Evolutionary conservation across 2,888 invertebrate genomes (phyloP).

Genomic region (Blera fallax): DNA sequence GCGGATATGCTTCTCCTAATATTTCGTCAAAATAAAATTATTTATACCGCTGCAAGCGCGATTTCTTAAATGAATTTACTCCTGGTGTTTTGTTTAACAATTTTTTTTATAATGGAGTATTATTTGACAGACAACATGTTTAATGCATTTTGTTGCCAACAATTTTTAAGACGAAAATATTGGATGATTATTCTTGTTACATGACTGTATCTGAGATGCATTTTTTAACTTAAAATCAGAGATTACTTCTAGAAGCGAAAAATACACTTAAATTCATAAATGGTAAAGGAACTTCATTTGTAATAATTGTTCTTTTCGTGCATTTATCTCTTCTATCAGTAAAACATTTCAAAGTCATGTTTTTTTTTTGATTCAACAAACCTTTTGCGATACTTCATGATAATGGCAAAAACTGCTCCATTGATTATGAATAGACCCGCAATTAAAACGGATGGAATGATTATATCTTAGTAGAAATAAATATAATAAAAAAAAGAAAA

Average conservation of each 20-base stretch:
- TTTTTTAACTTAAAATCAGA: neutral
- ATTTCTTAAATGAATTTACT: no score
- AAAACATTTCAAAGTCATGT: neutral
- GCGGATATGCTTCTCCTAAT: neutral
- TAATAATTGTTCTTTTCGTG: neutral
- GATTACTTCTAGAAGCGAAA: conserved; percentile 2
- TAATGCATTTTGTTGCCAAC: no score
- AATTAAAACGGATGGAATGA: conserved; percentile 88
- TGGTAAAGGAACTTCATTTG: neutral
- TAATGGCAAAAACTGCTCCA: conserved; percentile 88
- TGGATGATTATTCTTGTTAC: neutral
- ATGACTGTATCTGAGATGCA: neutral
- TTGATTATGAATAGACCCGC: conserved; percentile 88
- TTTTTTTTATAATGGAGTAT: no score
- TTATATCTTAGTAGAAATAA: conserved; percentile 84
- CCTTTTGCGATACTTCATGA: conserved; percentile 82
- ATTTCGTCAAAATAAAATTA: no score
- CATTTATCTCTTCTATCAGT: conserved; percentile 5
- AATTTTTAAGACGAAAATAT: neutral
- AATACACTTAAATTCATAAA: neutral
- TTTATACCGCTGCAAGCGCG: no score
- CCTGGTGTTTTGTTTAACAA: no score
- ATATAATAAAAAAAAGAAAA: conserved; percentile 79
- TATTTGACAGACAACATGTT: no score
- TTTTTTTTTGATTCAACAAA: conserved; percentile 61